Evolutionary conservation across 2,888 invertebrate genomes (phyloP).

Genomic region (Cryptocheilus praepositus): DNA sequence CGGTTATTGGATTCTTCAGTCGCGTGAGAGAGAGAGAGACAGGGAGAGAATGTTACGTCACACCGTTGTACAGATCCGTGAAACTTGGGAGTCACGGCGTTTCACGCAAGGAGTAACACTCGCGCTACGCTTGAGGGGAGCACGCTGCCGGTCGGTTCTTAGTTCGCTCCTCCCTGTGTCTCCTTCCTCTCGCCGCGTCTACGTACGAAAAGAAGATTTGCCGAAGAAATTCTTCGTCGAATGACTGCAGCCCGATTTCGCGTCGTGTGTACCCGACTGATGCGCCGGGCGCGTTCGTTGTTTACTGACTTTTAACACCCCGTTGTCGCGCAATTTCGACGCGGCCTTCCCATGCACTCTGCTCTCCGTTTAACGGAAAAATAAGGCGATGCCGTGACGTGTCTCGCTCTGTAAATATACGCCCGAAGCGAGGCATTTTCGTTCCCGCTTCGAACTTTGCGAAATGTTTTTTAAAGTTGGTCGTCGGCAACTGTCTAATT

Average conservation of each 20-base stretch:
- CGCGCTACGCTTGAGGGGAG: constrained; percentile 3
- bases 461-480: too few relatives aligned
- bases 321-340: constrained; percentile 17
- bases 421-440: too few relatives aligned
- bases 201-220: constrained; percentile 17
- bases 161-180: too few relatives aligned
- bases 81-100: constrained; percentile 16
- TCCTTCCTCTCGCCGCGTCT: too few relatives aligned
- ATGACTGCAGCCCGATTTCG: constrained; percentile 21
- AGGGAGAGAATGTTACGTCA: constrained; percentile 47
- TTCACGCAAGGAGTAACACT: constrained; percentile 27
- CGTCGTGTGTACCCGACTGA: not conserved
- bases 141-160: too few relatives aligned
- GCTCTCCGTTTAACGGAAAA: not conserved
- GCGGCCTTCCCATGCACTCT: not conserved
- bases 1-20: constrained; percentile 59
- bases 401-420: too few relatives aligned
- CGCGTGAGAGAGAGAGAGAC: constrained; percentile 13
- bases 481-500: too few relatives aligned
- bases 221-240: constrained; percentile 18
- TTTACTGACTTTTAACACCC: constrained; percentile 30
- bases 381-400: too few relatives aligned
- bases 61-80: constrained; percentile 33
- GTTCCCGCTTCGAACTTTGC: too few relatives aligned
- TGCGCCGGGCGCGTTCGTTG: too few relatives aligned